Conservation (phyloP, 2,888 invertebrate genomes). For the Prenolepis imparis region DNA sequence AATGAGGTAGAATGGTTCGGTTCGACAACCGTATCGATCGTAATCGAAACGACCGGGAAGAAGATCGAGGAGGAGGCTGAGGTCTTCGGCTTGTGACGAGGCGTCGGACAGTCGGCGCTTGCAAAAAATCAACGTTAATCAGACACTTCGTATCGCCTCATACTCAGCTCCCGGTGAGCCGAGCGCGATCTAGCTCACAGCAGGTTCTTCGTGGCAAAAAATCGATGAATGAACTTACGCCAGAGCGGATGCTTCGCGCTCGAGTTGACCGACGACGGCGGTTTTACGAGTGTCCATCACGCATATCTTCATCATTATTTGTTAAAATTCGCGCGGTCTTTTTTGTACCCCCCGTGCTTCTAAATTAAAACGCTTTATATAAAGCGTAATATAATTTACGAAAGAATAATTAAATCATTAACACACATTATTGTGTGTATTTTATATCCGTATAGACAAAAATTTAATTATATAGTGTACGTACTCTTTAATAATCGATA, state of each 20-base stretch:
- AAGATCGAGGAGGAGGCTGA: constrained; percentile 63
- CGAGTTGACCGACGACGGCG: constrained; percentile 48
- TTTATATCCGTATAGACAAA: neutral
- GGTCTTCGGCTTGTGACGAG: constrained; percentile 75
- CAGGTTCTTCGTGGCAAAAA: constrained; percentile 79
- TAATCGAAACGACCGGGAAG: constrained; percentile 73
- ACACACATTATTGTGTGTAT: constrained; percentile 1
- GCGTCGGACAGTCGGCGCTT: constrained; percentile 66
- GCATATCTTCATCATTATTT: constrained; percentile 54
- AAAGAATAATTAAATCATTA: neutral
- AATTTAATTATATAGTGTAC: too few species aligned
- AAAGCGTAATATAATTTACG: neutral
- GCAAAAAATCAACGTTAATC: constrained; percentile 76
- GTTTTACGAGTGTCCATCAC: constrained; percentile 54
- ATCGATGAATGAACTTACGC: constrained; percentile 83
- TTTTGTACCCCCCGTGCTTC: neutral
- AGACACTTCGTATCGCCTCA: constrained; percentile 77
- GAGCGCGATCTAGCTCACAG: constrained; percentile 77
- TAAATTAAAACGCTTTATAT: constrained; percentile 12
- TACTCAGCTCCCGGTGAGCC: constrained; percentile 76
- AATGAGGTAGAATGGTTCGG: constrained; percentile 35
- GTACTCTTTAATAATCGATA: too few species aligned
- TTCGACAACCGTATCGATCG: constrained; percentile 72
- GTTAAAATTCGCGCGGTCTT: constrained; percentile 27
- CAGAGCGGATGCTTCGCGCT: constrained; percentile 69